phyloP scores from a whole-genome alignment of 1,140 invertebrate species.

The Zaprionus ornatus region DNA sequence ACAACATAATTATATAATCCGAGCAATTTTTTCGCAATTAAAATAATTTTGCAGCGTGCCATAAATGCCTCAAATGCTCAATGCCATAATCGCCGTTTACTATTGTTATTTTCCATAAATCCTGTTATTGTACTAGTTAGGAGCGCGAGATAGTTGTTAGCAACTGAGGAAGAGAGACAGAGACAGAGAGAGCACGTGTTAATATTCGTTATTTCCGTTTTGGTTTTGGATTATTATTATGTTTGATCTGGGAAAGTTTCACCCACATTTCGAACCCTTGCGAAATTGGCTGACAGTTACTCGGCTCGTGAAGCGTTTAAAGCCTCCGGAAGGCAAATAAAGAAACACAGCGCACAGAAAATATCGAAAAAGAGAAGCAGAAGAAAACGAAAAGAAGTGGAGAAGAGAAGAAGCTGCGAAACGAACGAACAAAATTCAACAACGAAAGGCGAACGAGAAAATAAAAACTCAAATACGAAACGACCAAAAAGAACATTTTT shows the following conservation, averaged over 20 bases:
- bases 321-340: conserved; percentile 60
- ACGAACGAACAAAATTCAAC: conserved; percentile 55
- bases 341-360: neutral
- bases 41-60: conserved; percentile 25
- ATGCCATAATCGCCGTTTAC: conserved; percentile 2
- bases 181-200: conserved; percentile 39
- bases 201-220: conserved; percentile 30
- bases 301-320: conserved; percentile 67
- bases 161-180: neutral
- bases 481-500: conserved; percentile 59
- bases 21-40: conserved; percentile 36
- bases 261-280: conserved; percentile 70
- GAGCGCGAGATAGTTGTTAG: neutral
- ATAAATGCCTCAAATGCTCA: conserved; percentile 16
- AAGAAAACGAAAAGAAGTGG: conserved; percentile 14
- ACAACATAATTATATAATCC: conserved; percentile 53
- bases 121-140: conserved; percentile 12
- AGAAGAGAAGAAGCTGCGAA: conserved; percentile 39
- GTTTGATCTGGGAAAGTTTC: conserved; percentile 58
- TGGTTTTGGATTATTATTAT: conserved; percentile 56
- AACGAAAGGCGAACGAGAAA: conserved; percentile 48
- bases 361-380: conserved; percentile 14
- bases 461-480: conserved; percentile 48
- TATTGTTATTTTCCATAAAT: conserved; percentile 6
- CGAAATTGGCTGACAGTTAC: conserved; percentile 59